These are phyloP conservation scores for Sebastes minor DNA, from an alignment of 2,797 vertebrate species.

Conservation along the genomic window DNA sequence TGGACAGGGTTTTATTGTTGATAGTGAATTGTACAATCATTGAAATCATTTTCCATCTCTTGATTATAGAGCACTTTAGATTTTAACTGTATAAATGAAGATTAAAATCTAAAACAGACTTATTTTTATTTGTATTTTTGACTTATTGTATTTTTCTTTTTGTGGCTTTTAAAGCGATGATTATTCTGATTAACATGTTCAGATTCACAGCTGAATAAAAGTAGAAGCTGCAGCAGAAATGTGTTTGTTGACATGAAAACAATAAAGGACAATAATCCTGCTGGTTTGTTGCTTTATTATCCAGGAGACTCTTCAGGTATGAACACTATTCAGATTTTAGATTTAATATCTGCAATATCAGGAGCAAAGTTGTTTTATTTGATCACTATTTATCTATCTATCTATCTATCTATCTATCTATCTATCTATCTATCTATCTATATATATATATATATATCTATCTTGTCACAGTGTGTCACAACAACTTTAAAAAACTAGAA, in stretches of 20 bases:
- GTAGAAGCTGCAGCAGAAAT: background rate
- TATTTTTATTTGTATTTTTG: background rate
- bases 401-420: too few species aligned
- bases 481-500: too few species aligned
- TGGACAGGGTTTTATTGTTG: background rate
- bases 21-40: background rate
- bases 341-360: background rate
- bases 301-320: too few species aligned
- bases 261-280: background rate
- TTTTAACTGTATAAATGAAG: background rate
- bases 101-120: background rate
- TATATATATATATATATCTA: too few species aligned
- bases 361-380: background rate
- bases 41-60: background rate
- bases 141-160: background rate
- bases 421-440: too few species aligned
- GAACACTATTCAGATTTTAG: background rate
- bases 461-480: too few species aligned
- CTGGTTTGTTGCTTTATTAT: background rate
- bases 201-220: background rate
- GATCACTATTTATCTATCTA: background rate
- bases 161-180: background rate
- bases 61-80: slow-evolving; percentile 1
- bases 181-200: background rate
- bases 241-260: background rate